A percentile compares a stretch with the other conserved stretches of the same genome.
Evolutionary conservation across 2,113 vertebrate genomes (phyloP).

Genomic region (Scolopax mira): DNA sequence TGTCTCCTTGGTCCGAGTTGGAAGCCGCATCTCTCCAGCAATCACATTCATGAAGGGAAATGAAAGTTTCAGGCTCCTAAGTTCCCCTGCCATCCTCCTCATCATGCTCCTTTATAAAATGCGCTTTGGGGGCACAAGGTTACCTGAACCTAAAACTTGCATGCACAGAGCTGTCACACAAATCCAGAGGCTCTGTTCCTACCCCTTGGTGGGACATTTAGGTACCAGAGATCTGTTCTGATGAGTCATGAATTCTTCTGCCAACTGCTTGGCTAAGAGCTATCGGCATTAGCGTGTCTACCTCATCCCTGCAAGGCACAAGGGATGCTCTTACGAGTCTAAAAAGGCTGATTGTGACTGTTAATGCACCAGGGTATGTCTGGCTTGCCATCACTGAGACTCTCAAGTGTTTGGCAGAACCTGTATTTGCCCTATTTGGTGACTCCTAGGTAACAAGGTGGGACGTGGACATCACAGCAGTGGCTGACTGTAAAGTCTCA

Average conservation of each 20-base stretch:
- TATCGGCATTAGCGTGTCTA: neutral
- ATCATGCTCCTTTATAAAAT: neutral
- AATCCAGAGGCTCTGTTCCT: neutral
- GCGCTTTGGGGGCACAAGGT: neutral
- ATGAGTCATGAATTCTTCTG: neutral
- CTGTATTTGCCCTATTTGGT: neutral
- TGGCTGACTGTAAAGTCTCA: neutral
- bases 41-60: neutral
- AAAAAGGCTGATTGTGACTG: neutral
- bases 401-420: neutral
- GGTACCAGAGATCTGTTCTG: neutral
- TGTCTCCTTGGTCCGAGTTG: neutral
- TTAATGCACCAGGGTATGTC: neutral
- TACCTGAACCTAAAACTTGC: neutral
- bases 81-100: neutral
- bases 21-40: neutral
- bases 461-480: neutral
- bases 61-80: neutral
- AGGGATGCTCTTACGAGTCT: neutral
- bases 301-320: neutral
- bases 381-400: neutral
- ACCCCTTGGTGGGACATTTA: fast-evolving
- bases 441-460: neutral
- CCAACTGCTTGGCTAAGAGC: neutral
- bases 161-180: neutral